Evolutionary conservation across 2,113 vertebrate genomes (phyloP).

Genomic region (Uria lomvia): DNA sequence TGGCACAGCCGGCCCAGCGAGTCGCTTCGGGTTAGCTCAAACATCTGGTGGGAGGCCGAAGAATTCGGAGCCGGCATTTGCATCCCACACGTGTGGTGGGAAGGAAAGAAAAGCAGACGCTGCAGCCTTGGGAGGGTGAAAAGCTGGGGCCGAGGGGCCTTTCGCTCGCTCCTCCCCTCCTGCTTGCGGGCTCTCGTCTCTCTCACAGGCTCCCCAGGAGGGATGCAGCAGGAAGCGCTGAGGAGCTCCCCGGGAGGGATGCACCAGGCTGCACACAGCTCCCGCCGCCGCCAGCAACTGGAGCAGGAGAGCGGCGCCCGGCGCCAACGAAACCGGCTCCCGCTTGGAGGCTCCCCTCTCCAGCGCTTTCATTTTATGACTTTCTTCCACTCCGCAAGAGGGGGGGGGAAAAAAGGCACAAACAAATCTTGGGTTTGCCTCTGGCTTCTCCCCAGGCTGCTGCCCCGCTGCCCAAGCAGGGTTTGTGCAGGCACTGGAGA

Average conservation of each 20-base stretch:
- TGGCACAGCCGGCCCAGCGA: neutral
- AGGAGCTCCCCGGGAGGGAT: neutral
- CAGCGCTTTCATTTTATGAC: neutral
- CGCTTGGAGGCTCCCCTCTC: neutral
- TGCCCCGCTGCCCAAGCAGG: neutral
- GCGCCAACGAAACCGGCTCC: fast-evolving
- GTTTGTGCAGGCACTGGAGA: neutral
- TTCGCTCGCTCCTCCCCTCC: fast-evolving
- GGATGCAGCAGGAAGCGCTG: neutral
- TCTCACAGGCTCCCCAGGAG: neutral
- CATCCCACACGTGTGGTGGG: neutral
- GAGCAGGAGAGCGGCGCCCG: neutral
- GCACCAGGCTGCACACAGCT: neutral
- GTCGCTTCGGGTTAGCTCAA: neutral
- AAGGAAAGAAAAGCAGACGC: neutral
- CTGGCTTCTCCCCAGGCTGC: neutral
- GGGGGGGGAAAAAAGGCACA: neutral
- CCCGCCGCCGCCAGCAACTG: fast-evolving
- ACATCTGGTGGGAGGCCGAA: neutral
- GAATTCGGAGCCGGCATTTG: neutral
- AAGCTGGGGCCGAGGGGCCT: neutral
- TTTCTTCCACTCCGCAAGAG: fast-evolving
- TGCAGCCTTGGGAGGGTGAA: neutral
- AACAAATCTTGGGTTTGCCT: neutral
- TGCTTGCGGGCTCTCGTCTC: neutral